Evolutionary conservation across 2,888 invertebrate species (phyloP).

Genomic region (Thyatira batis): DNA sequence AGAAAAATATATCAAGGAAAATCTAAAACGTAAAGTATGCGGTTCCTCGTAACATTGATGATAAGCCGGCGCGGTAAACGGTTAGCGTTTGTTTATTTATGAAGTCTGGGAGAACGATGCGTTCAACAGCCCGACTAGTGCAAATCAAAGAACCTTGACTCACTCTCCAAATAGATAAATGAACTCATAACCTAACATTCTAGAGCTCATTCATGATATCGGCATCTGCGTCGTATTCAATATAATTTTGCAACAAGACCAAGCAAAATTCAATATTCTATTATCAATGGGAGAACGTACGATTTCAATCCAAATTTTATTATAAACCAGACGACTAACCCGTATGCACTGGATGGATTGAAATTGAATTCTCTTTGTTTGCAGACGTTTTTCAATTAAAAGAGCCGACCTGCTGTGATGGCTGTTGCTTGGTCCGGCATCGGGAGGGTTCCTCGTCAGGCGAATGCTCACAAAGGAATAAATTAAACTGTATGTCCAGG

Average conservation of each 20-base stretch:
- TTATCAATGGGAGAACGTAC: background rate
- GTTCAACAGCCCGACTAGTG: conserved; percentile 24
- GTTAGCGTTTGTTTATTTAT: conserved; percentile 37
- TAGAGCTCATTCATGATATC: conserved; percentile 1
- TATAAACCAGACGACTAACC: background rate
- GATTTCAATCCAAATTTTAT: background rate
- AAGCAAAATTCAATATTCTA: background rate
- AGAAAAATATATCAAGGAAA: background rate
- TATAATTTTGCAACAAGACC: background rate
- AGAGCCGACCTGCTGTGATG: conserved; percentile 40
- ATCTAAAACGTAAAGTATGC: conserved; percentile 7
- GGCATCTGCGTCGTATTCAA: background rate
- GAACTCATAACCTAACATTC: conserved; percentile 39
- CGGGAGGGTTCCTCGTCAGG: conserved; percentile 15
- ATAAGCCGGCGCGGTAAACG: background rate
- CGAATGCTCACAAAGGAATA: conserved; percentile 39
- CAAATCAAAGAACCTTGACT: conserved; percentile 53
- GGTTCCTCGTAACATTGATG: conserved; percentile 6
- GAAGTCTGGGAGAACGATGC: conserved; percentile 26
- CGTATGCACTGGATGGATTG: conserved; percentile 35
- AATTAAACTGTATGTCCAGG: conserved; percentile 35
- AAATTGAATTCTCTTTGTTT: conserved; percentile 61
- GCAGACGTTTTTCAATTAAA: conserved; percentile 67
- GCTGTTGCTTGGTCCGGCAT: conserved; percentile 22
- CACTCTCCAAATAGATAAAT: conserved; percentile 57